Evolutionary conservation across 1,140 invertebrate genomes (phyloP).

Genomic region (Spodoptera litura): DNA sequence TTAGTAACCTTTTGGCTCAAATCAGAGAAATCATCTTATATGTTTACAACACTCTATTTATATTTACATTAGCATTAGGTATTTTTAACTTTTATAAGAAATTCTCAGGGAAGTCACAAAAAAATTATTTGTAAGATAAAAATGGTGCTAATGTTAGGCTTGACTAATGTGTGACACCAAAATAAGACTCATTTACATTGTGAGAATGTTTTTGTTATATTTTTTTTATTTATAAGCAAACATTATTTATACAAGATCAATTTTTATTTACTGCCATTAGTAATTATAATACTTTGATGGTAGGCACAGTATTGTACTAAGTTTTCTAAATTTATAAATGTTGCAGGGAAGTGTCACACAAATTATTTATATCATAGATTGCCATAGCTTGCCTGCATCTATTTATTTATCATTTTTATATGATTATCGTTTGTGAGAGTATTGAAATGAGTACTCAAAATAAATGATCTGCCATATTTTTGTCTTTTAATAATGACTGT

Average conservation of each 20-base stretch:
- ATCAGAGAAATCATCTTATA: conserved; percentile 79
- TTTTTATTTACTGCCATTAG: conserved; percentile 83
- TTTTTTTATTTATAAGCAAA: conserved; percentile 84
- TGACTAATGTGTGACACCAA: conserved; percentile 85
- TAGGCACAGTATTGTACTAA: conserved; percentile 66
- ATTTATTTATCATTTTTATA: conserved; percentile 84
- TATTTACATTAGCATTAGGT: conserved; percentile 82
- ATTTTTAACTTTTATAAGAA: conserved; percentile 85
- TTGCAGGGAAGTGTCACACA: conserved; percentile 82
- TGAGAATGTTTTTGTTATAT: conserved; percentile 83
- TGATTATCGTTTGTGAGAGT: conserved; percentile 82
- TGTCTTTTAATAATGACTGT: conserved; percentile 85
- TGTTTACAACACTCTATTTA: conserved; percentile 82
- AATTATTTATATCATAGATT: conserved; percentile 81
- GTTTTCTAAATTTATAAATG: conserved; percentile 70
- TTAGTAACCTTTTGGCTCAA: conserved; percentile 83
- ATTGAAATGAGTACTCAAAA: conserved; percentile 82
- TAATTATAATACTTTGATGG: conserved; percentile 75
- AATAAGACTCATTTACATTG: conserved; percentile 82
- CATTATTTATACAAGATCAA: conserved; percentile 83
- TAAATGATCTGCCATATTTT: conserved; percentile 86
- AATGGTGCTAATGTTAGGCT: conserved; percentile 85
- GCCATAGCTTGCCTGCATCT: conserved; percentile 85
- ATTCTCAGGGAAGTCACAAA: conserved; percentile 85
- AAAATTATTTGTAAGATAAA: conserved; percentile 82